Percentiles rank a stretch among this genome's conserved stretches.
Evolutionary conservation across 2,888 invertebrate genomes (phyloP).

Genomic region (Ernsta delagoae): DNA sequence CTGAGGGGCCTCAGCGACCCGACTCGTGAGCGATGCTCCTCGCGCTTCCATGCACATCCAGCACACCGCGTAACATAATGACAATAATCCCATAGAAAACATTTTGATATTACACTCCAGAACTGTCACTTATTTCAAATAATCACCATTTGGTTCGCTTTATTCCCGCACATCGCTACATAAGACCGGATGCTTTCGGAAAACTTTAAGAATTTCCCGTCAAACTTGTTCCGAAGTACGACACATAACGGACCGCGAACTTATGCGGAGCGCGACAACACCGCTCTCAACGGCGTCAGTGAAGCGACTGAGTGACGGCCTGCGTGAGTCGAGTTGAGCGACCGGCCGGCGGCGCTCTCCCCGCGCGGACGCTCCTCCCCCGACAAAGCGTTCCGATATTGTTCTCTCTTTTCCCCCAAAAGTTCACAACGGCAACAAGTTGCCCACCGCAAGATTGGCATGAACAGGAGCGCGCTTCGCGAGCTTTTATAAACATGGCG

Average conservation of each 20-base stretch:
- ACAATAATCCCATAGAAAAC: conserved; percentile 77
- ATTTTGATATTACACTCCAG: conserved; percentile 78
- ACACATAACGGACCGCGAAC: conserved; percentile 77
- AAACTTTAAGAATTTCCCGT: conserved; percentile 83
- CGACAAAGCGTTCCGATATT: conserved; percentile 67
- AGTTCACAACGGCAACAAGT: conserved; percentile 84
- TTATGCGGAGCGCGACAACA: conserved; percentile 53
- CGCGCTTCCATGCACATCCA: conserved; percentile 69
- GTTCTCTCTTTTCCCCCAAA: conserved; percentile 66
- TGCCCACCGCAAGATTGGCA: conserved; percentile 82
- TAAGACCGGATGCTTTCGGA: conserved; percentile 73
- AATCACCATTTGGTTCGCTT: conserved; percentile 70
- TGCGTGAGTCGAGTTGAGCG: conserved; percentile 73
- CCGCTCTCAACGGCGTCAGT: conserved; percentile 61
- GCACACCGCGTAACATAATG: conserved; percentile 69
- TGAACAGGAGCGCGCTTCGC: conserved; percentile 82
- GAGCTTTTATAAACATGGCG: conserved; percentile 84
- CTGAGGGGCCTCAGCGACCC: conserved; percentile 87
- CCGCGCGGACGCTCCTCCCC: conserved; percentile 80
- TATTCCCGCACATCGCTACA: conserved; percentile 78
- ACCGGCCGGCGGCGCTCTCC: conserved; percentile 76
- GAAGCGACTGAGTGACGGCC: conserved; percentile 73
- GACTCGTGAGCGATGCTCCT: conserved; percentile 78
- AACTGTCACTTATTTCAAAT: conserved; percentile 79
- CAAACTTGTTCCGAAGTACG: conserved; percentile 83